Conservation (phyloP, 2,113 vertebrate genomes). For the Ictidomys tridecemlineatus region DNA sequence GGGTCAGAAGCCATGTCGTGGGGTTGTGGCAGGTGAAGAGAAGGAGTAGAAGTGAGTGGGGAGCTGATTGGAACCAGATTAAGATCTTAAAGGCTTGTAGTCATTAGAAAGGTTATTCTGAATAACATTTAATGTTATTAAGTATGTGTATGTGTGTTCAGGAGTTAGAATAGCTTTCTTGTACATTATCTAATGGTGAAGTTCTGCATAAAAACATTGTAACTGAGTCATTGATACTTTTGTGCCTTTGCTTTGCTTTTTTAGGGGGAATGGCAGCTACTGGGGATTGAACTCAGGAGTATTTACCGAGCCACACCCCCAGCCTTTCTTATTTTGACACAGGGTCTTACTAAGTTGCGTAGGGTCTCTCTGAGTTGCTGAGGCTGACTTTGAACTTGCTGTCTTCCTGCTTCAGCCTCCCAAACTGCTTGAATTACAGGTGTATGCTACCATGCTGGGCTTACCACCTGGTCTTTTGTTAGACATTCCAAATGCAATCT, state of each 20-base stretch:
- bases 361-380: too few species aligned
- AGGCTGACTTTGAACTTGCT: too few species aligned
- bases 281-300: too few species aligned
- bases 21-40: constrained; percentile 51
- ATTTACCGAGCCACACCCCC: too few species aligned
- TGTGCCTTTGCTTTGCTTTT: neutral
- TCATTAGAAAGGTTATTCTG: neutral
- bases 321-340: too few species aligned
- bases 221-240: neutral
- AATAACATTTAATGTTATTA: neutral
- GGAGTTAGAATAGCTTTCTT: neutral
- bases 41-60: constrained; percentile 41
- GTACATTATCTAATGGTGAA: neutral
- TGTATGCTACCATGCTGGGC: too few species aligned
- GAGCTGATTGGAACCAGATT: neutral
- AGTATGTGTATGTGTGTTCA: neutral
- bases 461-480: neutral
- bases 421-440: too few species aligned
- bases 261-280: too few species aligned
- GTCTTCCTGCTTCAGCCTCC: too few species aligned
- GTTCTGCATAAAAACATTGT: neutral
- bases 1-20: neutral
- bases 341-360: too few species aligned
- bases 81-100: constrained; percentile 20
- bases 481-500: neutral